A percentile compares a stretch with the other conserved stretches of the same genome.
These are phyloP conservation scores for Chaetodon auriga DNA, from an alignment of 2,113 vertebrate genomes.

Conservation along the genomic window DNA sequence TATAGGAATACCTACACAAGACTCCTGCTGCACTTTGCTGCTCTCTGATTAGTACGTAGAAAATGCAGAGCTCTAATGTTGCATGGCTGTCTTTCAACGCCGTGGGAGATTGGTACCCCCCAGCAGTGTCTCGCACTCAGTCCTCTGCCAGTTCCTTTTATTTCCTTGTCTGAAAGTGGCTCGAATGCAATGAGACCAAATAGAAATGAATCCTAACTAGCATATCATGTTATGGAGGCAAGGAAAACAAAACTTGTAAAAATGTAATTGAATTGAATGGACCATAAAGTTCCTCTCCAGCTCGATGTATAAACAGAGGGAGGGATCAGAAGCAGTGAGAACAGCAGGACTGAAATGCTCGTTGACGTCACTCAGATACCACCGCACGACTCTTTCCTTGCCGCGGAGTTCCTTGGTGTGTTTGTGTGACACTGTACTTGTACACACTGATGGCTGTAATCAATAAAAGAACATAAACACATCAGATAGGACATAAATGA, in stretches of 20 bases:
- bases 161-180: conserved; percentile 16
- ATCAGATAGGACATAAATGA: conserved; percentile 44
- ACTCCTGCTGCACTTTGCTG: conserved; percentile 45
- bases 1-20: conserved; percentile 44
- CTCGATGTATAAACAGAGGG: conserved; percentile 35
- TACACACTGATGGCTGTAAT: conserved; percentile 46
- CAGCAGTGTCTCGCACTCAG: conserved; percentile 9
- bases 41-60: conserved; percentile 61
- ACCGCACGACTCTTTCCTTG: conserved; percentile 14
- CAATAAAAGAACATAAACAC: conserved; percentile 62
- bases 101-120: conserved; percentile 45
- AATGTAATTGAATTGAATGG: conserved; percentile 55
- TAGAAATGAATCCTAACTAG: conserved; percentile 6
- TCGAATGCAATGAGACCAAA: neutral
- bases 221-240: conserved; percentile 28
- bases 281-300: conserved; percentile 45
- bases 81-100: conserved; percentile 48
- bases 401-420: conserved; percentile 6
- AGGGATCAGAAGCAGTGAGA: conserved; percentile 22
- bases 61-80: conserved; percentile 30
- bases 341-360: conserved; percentile 47
- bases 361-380: conserved; percentile 34
- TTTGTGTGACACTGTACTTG: conserved; percentile 46
- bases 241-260: conserved; percentile 39
- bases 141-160: conserved; percentile 7